Percentiles rank a stretch among this genome's conserved stretches.
phyloP scores from a whole-genome alignment of 2,113 vertebrate genomes.

The Platysternon megacephalum region DNA sequence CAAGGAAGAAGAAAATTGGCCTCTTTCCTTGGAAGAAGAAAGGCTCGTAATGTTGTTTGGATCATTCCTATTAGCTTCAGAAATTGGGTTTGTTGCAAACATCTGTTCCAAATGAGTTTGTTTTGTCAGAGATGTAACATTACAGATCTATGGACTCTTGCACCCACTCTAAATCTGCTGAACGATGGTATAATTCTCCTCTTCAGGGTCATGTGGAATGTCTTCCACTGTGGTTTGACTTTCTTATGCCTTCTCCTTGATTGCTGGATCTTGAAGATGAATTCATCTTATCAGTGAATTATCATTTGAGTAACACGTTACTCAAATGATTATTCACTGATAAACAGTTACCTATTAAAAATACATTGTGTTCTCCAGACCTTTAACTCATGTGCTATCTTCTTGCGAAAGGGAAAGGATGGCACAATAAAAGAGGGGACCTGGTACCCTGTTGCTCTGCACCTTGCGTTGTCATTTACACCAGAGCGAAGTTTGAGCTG shows the following conservation, averaged over 20 bases:
- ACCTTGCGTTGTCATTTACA: not conserved
- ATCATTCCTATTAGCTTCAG: not conserved
- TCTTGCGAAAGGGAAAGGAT: not conserved
- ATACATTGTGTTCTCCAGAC: not conserved
- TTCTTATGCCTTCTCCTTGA: not conserved
- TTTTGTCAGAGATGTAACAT: not conserved
- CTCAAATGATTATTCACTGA: not conserved
- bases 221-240: not conserved
- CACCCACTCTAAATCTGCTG: not conserved
- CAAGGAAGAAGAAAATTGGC: not conserved
- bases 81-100: not conserved
- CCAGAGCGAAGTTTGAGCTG: not conserved
- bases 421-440: not conserved
- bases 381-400: not conserved
- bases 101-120: not conserved
- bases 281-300: not conserved
- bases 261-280: not conserved
- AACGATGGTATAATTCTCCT: not conserved
- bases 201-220: not conserved
- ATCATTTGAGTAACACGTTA: not conserved
- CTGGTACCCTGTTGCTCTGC: not conserved
- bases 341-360: not conserved
- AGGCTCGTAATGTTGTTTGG: not conserved
- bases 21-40: not conserved
- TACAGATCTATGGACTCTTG: rapidly evolving